A percentile compares a stretch with the other conserved stretches of the same genome.
phyloP scores from a whole-genome alignment of 2,113 vertebrate species.

The Rutilus rutilus region DNA sequence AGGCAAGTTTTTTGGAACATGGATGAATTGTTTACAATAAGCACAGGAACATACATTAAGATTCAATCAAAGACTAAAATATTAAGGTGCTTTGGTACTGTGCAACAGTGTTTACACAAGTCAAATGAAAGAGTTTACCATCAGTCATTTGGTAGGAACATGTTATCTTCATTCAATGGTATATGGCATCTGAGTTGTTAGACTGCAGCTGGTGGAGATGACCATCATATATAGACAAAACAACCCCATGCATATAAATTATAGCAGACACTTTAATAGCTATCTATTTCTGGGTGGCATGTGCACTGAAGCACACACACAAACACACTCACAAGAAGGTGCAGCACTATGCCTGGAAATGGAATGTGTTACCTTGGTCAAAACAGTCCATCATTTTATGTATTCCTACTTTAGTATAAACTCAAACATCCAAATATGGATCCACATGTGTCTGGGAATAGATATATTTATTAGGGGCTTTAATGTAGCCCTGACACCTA shows the following conservation, averaged over 20 bases:
- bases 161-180: not conserved
- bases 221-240: conserved; percentile 1
- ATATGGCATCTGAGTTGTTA: not conserved
- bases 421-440: conserved; percentile 2
- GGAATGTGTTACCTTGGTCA: not conserved
- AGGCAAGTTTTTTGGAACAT: not conserved
- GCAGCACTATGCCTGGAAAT: not conserved
- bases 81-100: not conserved
- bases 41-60: not conserved
- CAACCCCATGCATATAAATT: not conserved
- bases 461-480: not conserved
- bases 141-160: not conserved
- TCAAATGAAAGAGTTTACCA: not conserved
- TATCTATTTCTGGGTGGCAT: conserved; percentile 33
- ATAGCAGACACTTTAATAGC: not conserved
- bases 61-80: not conserved
- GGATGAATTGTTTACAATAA: not conserved
- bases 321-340: not conserved
- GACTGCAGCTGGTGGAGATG: not conserved
- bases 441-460: not conserved
- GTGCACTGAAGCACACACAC: not conserved
- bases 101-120: not conserved
- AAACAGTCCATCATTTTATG: not conserved
- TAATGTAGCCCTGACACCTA: not conserved
- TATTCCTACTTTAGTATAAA: not conserved